Percentiles rank a stretch among this genome's conserved stretches.
Conservation (phyloP, 2,888 invertebrate species). For the Lathronympha strigana region DNA sequence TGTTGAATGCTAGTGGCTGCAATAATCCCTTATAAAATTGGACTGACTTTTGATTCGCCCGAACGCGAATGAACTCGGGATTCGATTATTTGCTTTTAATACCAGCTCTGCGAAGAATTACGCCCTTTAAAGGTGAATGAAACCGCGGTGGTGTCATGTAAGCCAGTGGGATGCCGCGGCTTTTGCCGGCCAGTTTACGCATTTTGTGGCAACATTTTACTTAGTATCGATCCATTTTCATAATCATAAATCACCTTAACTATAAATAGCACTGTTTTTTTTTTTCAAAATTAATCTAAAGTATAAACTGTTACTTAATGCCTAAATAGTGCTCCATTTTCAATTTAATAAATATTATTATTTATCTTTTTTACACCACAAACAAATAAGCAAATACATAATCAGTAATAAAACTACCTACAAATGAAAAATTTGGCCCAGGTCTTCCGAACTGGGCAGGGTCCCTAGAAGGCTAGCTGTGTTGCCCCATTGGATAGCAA, state of each 20-base stretch:
- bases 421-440: too few relatives aligned
- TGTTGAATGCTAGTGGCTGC: constrained; percentile 1
- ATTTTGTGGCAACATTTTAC: constrained; percentile 15
- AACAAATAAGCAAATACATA: too few relatives aligned
- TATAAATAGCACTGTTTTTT: too few relatives aligned
- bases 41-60: constrained; percentile 21
- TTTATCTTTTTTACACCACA: too few relatives aligned
- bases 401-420: too few relatives aligned
- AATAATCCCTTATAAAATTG: constrained; percentile 33
- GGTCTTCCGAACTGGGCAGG: too few relatives aligned
- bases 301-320: too few relatives aligned
- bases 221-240: background rate
- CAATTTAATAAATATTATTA: too few relatives aligned
- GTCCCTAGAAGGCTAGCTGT: too few relatives aligned
- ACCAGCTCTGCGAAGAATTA: constrained; percentile 29
- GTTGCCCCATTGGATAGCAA: too few relatives aligned
- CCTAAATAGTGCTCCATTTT: too few relatives aligned
- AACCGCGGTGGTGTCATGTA: constrained; percentile 36
- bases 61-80: constrained; percentile 13
- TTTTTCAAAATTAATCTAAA: too few relatives aligned
- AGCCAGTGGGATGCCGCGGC: constrained; percentile 20
- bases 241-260: background rate
- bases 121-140: constrained; percentile 31
- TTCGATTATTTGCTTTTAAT: constrained; percentile 39
- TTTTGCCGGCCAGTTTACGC: constrained; percentile 20